Base-by-base conservation (phyloP, 2,797 vertebrate species). In the Lithobates sylvaticus region DNA sequence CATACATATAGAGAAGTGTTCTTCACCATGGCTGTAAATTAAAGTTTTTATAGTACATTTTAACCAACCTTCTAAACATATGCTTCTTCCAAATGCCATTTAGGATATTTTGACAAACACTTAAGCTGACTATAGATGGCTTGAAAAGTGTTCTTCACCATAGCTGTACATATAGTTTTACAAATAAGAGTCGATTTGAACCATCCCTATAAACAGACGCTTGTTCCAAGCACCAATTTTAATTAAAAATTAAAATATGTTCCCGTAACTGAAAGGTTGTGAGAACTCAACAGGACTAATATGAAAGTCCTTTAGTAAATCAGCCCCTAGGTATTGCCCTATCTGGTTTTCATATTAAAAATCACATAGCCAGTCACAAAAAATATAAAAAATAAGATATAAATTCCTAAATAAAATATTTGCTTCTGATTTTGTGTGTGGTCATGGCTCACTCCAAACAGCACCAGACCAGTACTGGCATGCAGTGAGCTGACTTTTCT, bases 401-500 rank as follows among this genome's bases (percentile, higher is more conserved):
- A 54, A 13, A 54, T 54, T 21, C 16, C 50, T 5, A 21, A 54
- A 54, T 61, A 18, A 21, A 61, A 61, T 61, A 23, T 23, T 21
- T 61, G 18, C 54, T 61, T 23, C 7, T 23, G 5, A 61, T 61
- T 61, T 61, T 23, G 21, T 61, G 54, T 61, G 54, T 61, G 54
- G 54, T 61, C 54, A 61, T 61, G 8, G 21, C 54, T 23, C 2
- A 23, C 21, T n/a, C 54, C 21, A 9, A 23, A 61, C 54, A 61
- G 18, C 21, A 21, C 54, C 54, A 54, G 50, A 54, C 18, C 50
- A 23, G 70, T 44, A 12, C n/a, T 82, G 70, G 70, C 70, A 74
- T 34, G 26, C 10, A 81, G 29, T 58, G 61, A 82, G n/a, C 34
- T 58, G 34, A 82, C 72, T 65, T 16, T 64, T 82, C 50, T 82